Conservation (phyloP, 1,140 invertebrate species). For the Drosophila seguyi region DNA sequence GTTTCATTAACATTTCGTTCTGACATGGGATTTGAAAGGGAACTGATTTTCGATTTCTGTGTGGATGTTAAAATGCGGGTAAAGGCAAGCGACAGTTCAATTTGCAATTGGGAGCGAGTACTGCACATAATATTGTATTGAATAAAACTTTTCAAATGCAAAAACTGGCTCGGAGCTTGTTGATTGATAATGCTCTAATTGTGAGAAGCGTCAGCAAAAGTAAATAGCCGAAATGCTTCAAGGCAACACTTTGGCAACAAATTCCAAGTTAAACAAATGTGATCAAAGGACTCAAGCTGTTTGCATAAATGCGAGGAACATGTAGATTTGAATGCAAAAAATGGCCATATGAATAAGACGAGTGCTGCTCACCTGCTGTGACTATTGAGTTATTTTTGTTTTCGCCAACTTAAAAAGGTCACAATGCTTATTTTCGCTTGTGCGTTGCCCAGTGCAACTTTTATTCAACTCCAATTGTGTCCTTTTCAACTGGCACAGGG, state of each 20-base stretch:
- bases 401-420: conserved; percentile 17
- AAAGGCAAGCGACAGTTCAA: neutral
- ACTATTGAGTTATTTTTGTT: conserved; percentile 24
- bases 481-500: neutral
- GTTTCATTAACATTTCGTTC: neutral
- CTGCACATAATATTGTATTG: neutral
- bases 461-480: conserved; percentile 3
- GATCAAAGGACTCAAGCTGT: conserved; percentile 2
- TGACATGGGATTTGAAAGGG: neutral
- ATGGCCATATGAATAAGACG: neutral
- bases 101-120: neutral
- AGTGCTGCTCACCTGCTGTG: conserved; percentile 22
- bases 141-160: neutral
- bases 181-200: conserved; percentile 5
- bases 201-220: conserved; percentile 3
- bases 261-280: conserved; percentile 6
- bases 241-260: conserved; percentile 7
- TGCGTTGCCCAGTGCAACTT: conserved; percentile 4
- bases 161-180: neutral
- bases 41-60: neutral
- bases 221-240: conserved; percentile 10
- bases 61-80: neutral
- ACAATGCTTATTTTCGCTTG: conserved; percentile 8
- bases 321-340: neutral
- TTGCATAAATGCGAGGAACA: neutral